Percentiles rank a stretch among this genome's conserved stretches.
phyloP scores from a whole-genome alignment of 2,113 vertebrate genomes.

The Ahaetulla prasina region DNA sequence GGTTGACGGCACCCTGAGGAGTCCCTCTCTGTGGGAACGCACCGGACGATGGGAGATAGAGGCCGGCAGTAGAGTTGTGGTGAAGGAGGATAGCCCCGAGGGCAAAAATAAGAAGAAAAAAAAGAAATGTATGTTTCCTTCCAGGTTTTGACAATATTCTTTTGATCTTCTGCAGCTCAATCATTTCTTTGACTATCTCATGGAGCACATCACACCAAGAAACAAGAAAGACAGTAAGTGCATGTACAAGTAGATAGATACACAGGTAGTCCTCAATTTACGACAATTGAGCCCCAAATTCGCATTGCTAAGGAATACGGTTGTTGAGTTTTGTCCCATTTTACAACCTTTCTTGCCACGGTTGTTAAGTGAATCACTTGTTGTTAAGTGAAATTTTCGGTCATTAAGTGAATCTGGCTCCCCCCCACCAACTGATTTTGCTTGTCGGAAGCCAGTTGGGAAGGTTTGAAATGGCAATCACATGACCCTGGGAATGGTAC shows the following conservation, averaged over 20 bases:
- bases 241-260: not conserved
- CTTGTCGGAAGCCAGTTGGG: not conserved
- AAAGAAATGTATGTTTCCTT: not conserved
- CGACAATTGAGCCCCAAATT: not conserved
- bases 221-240: slow-evolving; percentile 81
- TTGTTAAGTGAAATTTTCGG: too few species aligned
- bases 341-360: not conserved
- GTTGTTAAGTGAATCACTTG: not conserved
- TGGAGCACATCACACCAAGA: slow-evolving; percentile 84
- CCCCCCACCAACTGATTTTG: not conserved
- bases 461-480: not conserved
- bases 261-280: not conserved
- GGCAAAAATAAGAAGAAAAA: not conserved
- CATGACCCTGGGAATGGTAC: too few species aligned
- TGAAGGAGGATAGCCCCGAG: not conserved
- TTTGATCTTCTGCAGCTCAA: slow-evolving; percentile 77
- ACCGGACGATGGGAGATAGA: too few species aligned
- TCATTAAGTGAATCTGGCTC: not conserved
- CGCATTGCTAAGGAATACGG: not conserved
- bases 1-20: too few species aligned
- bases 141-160: not conserved
- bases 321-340: not conserved
- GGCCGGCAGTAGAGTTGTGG: too few species aligned
- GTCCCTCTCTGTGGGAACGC: too few species aligned
- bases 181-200: slow-evolving; percentile 86